Evolutionary conservation across 2,888 invertebrate species (phyloP).

Genomic region (Eupithecia subumbrata): DNA sequence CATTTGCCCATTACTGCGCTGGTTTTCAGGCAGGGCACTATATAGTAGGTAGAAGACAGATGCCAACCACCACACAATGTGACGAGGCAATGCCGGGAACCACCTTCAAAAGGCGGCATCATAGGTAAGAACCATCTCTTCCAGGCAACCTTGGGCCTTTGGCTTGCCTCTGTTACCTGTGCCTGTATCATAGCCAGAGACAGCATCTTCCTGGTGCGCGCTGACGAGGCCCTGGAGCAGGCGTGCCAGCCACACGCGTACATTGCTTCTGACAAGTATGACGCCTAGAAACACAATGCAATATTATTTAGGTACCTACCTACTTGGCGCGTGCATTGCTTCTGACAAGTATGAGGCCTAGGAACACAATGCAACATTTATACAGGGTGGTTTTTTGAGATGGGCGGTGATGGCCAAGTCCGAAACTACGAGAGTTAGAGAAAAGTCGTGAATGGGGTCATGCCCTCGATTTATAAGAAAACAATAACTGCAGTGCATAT

Average conservation of each 20-base stretch:
- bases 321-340: constrained; percentile 17
- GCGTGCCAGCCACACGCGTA: constrained; percentile 31
- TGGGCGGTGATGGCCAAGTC: too few species aligned
- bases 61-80: too few species aligned
- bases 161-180: not conserved
- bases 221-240: constrained; percentile 12
- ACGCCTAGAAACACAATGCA: constrained; percentile 21
- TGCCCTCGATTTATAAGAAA: not conserved
- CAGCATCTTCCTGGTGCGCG: constrained; percentile 26
- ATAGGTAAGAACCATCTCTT: not conserved
- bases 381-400: too few species aligned
- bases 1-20: too few species aligned
- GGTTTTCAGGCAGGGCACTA: too few species aligned
- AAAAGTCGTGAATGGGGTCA: too few species aligned
- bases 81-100: too few species aligned
- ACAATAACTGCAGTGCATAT: too few species aligned
- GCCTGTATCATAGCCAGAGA: constrained; percentile 27
- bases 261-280: constrained; percentile 27
- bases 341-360: constrained; percentile 31
- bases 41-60: too few species aligned
- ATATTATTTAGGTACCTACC: not conserved
- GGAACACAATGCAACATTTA: not conserved
- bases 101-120: too few species aligned
- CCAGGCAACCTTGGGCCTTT: not conserved
- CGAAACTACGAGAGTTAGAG: too few species aligned